Evolutionary conservation across 2,888 invertebrate species (phyloP), one percentile per base, ranked within the genome.

Genomic region (Nymphalis urticae): DNA sequence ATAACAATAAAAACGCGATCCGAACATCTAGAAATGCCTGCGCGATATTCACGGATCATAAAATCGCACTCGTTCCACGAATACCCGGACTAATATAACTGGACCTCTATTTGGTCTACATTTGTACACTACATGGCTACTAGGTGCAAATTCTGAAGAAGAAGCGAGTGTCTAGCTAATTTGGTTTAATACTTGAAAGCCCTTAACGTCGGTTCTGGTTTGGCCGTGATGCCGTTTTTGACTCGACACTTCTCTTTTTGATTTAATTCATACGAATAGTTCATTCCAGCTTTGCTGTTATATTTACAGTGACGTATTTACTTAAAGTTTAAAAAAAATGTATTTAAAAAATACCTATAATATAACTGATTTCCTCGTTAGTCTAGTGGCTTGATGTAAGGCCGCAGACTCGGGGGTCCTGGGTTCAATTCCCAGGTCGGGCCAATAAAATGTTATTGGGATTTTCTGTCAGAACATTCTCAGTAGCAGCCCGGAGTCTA

Each of bases 1-100:
- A 92, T 92, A 90, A 92, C 92, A 92, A 92, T 92, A 92, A 92
- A 92, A 92, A 92, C 89, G 87, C 90, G 90, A 90, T 92, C 89
- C 89, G 85, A 89, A 90, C 91, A 91, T 91, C 92, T 90, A 91
- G 90, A 89, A 91, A 92, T 90, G 91, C 90, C 86, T 87, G 86
- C 77, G 89, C 88, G 90, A 90, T 92, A 91, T 92, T 92, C 92
- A 91, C 92, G 92, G 92, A 89, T 90, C 92, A 92, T 92, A 92
- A 92, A 92, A 88, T 89, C 86, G 84, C 84, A 83, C 85, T 86
- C 83, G 85, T 78, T 83, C 83, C 82, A 83, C 85, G 85, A 85
- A 84, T 85, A 83, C 82, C 82, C 82, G 78, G 84, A 75, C 90
- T 86, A 82, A 84, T 85, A 83, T 88, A 90, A 83, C 82, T 83